phyloP scores from a whole-genome alignment of 1,140 invertebrate species.

The Heliconius hewitsoni region DNA sequence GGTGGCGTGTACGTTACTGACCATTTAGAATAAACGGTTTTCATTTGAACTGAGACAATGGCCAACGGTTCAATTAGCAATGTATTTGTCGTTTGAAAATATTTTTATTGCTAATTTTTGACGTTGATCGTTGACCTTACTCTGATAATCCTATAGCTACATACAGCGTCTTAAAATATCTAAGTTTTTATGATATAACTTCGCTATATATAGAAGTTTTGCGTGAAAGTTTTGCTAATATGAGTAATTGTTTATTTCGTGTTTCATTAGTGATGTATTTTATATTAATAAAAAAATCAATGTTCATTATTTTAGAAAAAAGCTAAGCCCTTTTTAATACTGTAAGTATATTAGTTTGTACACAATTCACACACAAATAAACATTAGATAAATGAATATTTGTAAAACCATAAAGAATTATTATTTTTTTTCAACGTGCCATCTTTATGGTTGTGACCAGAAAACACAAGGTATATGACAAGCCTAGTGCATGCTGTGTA shows the following conservation, averaged over 20 bases:
- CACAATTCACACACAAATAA: background rate
- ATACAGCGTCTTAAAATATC: background rate
- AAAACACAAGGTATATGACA: constrained; percentile 24
- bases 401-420: background rate
- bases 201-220: background rate
- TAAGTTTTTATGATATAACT: background rate
- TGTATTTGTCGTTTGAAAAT: background rate
- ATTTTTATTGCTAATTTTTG: background rate
- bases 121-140: background rate
- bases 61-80: constrained; percentile 1
- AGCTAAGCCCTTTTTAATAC: background rate
- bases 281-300: background rate
- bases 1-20: constrained; percentile 74
- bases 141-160: background rate
- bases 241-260: background rate
- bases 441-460: background rate
- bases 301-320: background rate
- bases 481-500: constrained; percentile 37
- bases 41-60: constrained; percentile 51
- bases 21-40: constrained; percentile 76
- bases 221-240: background rate
- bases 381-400: background rate
- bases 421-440: background rate
- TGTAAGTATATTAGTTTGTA: background rate
- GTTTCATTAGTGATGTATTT: background rate